Evolutionary conservation across 2,113 vertebrate genomes (phyloP).

Genomic region (Prietella phreatophila): DNA sequence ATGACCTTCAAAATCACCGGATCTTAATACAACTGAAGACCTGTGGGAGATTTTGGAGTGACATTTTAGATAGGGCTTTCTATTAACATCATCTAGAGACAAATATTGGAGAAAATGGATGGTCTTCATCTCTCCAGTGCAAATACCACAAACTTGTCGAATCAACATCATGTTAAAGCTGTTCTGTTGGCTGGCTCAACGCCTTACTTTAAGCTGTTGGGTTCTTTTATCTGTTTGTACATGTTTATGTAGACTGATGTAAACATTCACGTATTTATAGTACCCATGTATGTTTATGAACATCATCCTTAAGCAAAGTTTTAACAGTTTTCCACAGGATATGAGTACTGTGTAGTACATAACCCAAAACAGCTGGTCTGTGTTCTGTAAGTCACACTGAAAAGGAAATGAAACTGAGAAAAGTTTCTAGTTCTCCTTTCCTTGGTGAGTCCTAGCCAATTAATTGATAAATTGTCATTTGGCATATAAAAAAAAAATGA

Average conservation of each 20-base stretch:
- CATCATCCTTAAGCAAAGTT: background rate
- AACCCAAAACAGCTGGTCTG: background rate
- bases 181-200: background rate
- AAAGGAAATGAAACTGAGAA: background rate
- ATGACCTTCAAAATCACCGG: background rate
- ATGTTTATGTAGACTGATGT: background rate
- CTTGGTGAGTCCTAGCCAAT: background rate
- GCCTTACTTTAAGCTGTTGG: too few species aligned
- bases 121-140: background rate
- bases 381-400: background rate
- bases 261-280: background rate
- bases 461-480: constrained; percentile 11
- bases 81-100: background rate
- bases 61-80: background rate
- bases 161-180: background rate
- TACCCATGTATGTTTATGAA: background rate
- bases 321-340: background rate
- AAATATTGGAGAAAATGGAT: background rate
- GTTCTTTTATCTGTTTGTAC: background rate
- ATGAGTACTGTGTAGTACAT: background rate
- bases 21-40: too few species aligned
- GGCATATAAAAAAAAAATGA: background rate
- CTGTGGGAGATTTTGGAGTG: background rate
- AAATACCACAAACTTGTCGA: background rate
- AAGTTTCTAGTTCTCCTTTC: background rate